A percentile compares a stretch with the other conserved stretches of the same genome.
These are phyloP conservation scores for Solea solea DNA, from an alignment of 2,113 vertebrate species.

Conservation along the genomic window DNA sequence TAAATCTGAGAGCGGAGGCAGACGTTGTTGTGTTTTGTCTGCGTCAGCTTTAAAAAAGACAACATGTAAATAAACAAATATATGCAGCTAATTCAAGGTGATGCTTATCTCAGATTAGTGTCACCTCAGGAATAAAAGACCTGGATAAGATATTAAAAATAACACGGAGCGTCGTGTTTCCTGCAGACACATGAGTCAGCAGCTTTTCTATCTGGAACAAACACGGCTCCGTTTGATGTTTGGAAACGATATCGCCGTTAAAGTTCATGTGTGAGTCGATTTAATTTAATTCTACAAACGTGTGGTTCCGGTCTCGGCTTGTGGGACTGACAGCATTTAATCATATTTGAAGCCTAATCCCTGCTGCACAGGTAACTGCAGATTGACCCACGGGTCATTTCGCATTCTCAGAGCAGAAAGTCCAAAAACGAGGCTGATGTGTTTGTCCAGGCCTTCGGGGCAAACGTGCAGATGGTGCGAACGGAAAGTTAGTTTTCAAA, in stretches of 20 bases:
- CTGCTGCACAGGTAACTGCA: slow-evolving; percentile 8
- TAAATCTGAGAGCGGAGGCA: slow-evolving; percentile 23
- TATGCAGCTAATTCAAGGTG: neutral
- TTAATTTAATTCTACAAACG: neutral
- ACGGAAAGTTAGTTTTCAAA: slow-evolving; percentile 40
- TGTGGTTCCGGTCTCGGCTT: neutral
- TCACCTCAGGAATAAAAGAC: slow-evolving; percentile 2
- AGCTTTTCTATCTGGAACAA: neutral
- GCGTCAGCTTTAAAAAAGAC: slow-evolving; percentile 11
- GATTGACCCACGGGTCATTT: slow-evolving; percentile 27
- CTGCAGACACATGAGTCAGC: neutral
- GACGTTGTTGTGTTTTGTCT: neutral
- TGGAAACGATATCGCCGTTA: neutral
- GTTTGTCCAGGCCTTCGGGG: slow-evolving; percentile 7
- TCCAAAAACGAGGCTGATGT: slow-evolving; percentile 43
- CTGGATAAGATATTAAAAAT: slow-evolving; percentile 15
- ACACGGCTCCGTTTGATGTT: neutral
- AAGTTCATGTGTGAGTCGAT: neutral
- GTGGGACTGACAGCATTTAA: slow-evolving; percentile 11
- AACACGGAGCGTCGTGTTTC: neutral
- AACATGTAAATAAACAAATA: neutral
- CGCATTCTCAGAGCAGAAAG: slow-evolving; percentile 29
- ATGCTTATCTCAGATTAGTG: slow-evolving; percentile 1
- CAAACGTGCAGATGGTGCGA: slow-evolving; percentile 43
- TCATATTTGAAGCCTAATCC: slow-evolving; percentile 21